Conservation (phyloP, 2,113 vertebrate species). For the Hipposideros armiger region DNA sequence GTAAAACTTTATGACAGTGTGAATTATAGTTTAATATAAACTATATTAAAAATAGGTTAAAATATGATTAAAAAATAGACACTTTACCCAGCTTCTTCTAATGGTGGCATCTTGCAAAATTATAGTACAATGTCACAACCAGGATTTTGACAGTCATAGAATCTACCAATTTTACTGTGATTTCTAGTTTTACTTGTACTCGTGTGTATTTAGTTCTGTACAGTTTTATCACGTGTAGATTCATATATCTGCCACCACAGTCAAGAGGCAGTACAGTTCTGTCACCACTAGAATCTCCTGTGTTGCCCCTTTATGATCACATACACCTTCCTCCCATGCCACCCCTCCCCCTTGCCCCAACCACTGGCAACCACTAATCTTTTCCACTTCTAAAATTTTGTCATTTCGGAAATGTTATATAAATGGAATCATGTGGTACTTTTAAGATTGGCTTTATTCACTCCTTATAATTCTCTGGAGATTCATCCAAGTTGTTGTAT, state of each 20-base stretch:
- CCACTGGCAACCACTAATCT: not conserved
- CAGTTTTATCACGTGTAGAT: not conserved
- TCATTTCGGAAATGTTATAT: slow-evolving; percentile 3
- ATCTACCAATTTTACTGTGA: not conserved
- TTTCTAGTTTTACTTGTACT: slow-evolving; percentile 15
- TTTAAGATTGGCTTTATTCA: not conserved
- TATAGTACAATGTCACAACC: not conserved
- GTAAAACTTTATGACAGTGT: not conserved
- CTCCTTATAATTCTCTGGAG: slow-evolving; percentile 8
- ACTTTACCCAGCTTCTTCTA: not conserved
- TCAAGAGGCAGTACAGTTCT: not conserved
- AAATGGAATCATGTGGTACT: not conserved
- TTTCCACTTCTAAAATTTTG: not conserved
- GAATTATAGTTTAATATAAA: not conserved
- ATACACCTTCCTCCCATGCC: not conserved
- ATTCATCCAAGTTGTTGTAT: not conserved
- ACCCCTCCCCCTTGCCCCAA: not conserved
- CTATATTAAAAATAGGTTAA: not conserved
- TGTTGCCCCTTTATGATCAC: not conserved
- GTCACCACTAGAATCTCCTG: not conserved
- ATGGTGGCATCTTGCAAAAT: not conserved
- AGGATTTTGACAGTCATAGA: not conserved
- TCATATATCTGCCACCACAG: not conserved
- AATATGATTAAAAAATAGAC: not conserved
- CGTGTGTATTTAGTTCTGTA: not conserved